phyloP scores from a whole-genome alignment of 2,888 invertebrate genomes.

The Eurytoma californica region DNA sequence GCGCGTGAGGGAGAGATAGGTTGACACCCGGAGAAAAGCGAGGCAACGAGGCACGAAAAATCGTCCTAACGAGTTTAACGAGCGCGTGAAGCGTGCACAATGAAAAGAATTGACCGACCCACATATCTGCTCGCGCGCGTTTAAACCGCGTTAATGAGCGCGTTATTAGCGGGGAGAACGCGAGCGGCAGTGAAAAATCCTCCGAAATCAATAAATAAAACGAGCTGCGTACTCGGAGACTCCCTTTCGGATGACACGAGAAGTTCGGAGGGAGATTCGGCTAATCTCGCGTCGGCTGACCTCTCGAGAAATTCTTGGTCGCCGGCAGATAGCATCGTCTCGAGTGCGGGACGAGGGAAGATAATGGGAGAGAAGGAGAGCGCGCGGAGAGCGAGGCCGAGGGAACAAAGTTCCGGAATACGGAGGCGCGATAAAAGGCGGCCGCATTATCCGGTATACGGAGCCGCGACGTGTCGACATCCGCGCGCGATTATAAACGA shows the following conservation, averaged over 20 bases:
- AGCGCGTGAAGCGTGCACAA: not conserved
- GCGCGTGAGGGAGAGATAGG: not conserved
- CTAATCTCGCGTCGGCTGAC: constrained; percentile 13
- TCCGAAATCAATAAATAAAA: not conserved
- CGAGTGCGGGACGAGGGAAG: not conserved
- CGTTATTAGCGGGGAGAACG: not conserved
- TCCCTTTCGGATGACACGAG: not conserved
- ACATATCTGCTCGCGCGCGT: not conserved
- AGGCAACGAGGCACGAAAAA: not conserved
- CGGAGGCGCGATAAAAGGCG: constrained; percentile 3
- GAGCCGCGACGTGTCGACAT: constrained; percentile 42
- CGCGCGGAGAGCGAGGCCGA: not conserved
- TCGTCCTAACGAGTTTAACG: constrained; percentile 4
- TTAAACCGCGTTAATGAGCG: not conserved
- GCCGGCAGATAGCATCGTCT: constrained; percentile 23
- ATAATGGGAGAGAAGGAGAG: not conserved
- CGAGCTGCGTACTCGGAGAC: too few relatives aligned
- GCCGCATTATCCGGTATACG: not conserved
- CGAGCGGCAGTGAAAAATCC: too few relatives aligned
- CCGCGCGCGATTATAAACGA: constrained; percentile 24
- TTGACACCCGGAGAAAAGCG: not conserved
- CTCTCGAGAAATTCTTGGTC: constrained; percentile 10
- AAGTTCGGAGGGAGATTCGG: not conserved
- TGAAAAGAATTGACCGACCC: constrained; percentile 24
- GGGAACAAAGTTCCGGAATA: constrained; percentile 7